Percentiles rank a stretch among this genome's conserved stretches.
These are phyloP conservation scores for Hyperopisus bebe DNA, from an alignment of 2,113 vertebrate genomes.

Conservation along the genomic window DNA sequence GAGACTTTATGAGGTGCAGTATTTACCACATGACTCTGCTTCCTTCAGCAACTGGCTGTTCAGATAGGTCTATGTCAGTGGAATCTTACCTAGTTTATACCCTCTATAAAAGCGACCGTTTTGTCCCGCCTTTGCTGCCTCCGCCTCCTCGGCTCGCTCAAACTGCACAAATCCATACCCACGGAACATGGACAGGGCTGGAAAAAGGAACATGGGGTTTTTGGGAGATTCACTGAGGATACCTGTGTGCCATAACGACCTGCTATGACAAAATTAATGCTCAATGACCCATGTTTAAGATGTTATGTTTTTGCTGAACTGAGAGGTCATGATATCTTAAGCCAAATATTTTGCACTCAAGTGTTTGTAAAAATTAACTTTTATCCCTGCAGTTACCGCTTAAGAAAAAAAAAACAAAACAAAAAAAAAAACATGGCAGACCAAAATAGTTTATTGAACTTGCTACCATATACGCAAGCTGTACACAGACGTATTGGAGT, in stretches of 20 bases:
- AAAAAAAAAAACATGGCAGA: background rate
- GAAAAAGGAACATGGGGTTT: slow-evolving; percentile 65
- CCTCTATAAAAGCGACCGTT: slow-evolving; percentile 80
- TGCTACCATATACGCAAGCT: slow-evolving; percentile 2
- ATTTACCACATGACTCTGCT: slow-evolving; percentile 3
- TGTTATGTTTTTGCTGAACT: background rate
- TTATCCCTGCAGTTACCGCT: background rate
- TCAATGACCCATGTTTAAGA: background rate
- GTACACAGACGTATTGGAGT: background rate
- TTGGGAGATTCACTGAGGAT: slow-evolving; percentile 32
- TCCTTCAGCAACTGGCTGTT: slow-evolving; percentile 13
- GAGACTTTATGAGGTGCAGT: background rate
- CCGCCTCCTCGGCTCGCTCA: slow-evolving; percentile 77
- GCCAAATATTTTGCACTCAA: background rate
- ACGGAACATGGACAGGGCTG: slow-evolving; percentile 79
- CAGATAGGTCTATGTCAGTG: slow-evolving; percentile 34
- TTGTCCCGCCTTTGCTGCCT: slow-evolving; percentile 76
- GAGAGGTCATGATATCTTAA: background rate
- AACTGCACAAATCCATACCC: slow-evolving; percentile 82
- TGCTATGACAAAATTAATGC: background rate
- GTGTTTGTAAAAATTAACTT: background rate
- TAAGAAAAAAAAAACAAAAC: background rate
- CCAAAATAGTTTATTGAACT: background rate
- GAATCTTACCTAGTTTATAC: slow-evolving; percentile 82
- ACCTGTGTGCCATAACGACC: slow-evolving; percentile 17